phyloP scores from a whole-genome alignment of 2,797 vertebrate genomes.

The Schizopygopsis malacanthus region DNA sequence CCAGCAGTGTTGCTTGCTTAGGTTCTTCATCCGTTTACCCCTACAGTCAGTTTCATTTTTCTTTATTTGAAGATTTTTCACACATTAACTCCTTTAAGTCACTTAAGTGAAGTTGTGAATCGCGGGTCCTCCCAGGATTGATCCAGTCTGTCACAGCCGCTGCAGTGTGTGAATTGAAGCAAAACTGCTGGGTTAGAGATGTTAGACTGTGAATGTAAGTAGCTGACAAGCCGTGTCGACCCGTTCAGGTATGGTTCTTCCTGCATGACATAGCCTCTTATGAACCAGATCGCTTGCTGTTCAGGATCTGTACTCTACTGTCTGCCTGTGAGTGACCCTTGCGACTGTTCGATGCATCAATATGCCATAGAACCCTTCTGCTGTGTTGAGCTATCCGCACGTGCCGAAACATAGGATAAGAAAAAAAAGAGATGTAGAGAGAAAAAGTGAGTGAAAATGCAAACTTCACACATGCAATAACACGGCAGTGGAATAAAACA shows the following conservation, averaged over 20 bases:
- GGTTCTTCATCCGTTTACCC: not conserved
- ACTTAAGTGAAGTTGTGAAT: constrained; percentile 17
- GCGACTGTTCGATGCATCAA: not conserved
- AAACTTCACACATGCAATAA: not conserved
- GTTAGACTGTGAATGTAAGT: constrained; percentile 16
- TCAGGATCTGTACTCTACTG: not conserved
- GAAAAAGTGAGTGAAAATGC: not conserved
- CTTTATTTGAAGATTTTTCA: not conserved
- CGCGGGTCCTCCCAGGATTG: not conserved
- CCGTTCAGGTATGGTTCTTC: constrained; percentile 7
- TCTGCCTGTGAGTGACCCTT: not conserved
- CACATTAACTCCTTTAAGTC: constrained; percentile 15
- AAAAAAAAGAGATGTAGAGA: not conserved
- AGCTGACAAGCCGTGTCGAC: constrained; percentile 37
- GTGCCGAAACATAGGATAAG: not conserved
- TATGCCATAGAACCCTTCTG: not conserved
- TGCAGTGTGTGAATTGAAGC: constrained; percentile 5
- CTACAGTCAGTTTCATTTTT: not conserved
- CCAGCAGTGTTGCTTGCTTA: not conserved
- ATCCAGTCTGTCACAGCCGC: not conserved
- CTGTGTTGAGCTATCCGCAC: not conserved
- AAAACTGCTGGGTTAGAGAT: constrained; percentile 32
- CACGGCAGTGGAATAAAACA: not conserved
- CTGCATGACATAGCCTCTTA: not conserved
- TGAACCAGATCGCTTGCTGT: constrained; percentile 14